Evolutionary conservation across 2,888 invertebrate species (phyloP), one percentile per base, ranked within the genome.

Genomic region (Folsomia manolachei): DNA sequence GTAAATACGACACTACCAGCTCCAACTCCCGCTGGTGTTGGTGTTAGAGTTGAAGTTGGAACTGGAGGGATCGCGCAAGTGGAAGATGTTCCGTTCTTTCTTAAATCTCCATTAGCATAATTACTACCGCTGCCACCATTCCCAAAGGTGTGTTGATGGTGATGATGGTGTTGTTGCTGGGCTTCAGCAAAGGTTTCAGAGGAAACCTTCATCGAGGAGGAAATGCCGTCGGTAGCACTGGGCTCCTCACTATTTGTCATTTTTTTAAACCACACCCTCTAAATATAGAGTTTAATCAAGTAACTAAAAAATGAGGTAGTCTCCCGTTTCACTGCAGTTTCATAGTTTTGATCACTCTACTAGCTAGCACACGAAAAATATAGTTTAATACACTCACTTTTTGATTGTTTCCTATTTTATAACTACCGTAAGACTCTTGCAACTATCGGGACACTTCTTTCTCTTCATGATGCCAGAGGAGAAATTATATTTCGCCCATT

Each of bases 161-260:
- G 63, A 11, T 63, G 51, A 39, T 51, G 66, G 39, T 19, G 18
- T 25, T 68, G 24, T 27, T 72, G 70, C 27, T 63, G 63, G 9
- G 72, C 53, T 2, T 56, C 52, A 24, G 51, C 23, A 26, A 69
- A 26, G 63, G 67, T 70, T 2, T 70, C 52, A 26, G 73, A 74
- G n/a, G 71, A 71, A n/a, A 75, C 73, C 67, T 72, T 75, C 4
- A 73, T 71, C 0, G 75, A 27, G 24, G 74, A 60, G 60, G 75
- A 75, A 66, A 75, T 53, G 60, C 66, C 75, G 67, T 76, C 76
- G 52, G 75, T 72, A 65, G 76, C 72, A 67, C 67, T 77, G 7
- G 74, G 72, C 65, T 79, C 78, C 67, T 79, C 78, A 72, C 77
- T 77, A 70, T 79, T 79, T 62, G 78, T 79, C 78, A 79, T 79